Base-by-base conservation (phyloP, 2,888 invertebrate species). In the Lasioglossum oenotherae region DNA sequence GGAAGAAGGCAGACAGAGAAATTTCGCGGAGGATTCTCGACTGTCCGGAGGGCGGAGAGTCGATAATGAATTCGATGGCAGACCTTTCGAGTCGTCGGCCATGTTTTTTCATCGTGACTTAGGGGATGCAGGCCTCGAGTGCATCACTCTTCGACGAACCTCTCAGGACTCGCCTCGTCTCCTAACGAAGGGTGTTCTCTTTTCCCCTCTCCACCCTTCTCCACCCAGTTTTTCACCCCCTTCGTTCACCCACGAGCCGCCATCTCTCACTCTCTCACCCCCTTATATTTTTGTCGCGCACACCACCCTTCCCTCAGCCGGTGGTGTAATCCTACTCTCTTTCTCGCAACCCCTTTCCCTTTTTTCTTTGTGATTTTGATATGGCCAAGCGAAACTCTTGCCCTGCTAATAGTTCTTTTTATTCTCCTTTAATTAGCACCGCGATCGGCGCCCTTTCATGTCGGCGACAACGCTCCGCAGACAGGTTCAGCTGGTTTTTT, bases 91-190 rank as follows among this genome's bases (percentile, higher is more conserved):
- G 88, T 87, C 82, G 92, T 91, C 94, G 89, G 94, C 94, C 94
- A 94, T 94, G 93, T 92, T 94, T 93, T 93, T 92, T 91, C 88
- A 89, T 91, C 89, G 86, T 84, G 82, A 89, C 88, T 88, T 90
- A 92, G 91, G 92, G 93, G 93, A 92, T 92, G 93, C 92, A 90
- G 89, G 91, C 92, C 92, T 94, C 94, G 93, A 94, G 94, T 94
- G 93, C 93, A 93, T 92, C 90, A 90, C 92, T 93, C 94, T 94
- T 94, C 92, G 93, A 92, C 91, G 92, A 93, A 92, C 90, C 94
- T 93, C 94, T 94, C 93, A 93, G 93, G 93, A 92, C 91, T 93
- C 92, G 92, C 89, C 87, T 91, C 88, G 90, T 90, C 91, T 92
- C 89, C 89, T 93, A 92, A 92, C 92, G 93, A 93, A 92, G 93